Evolutionary conservation across 1,140 invertebrate species (phyloP).

Genomic region (Drosophila ercepeae): DNA sequence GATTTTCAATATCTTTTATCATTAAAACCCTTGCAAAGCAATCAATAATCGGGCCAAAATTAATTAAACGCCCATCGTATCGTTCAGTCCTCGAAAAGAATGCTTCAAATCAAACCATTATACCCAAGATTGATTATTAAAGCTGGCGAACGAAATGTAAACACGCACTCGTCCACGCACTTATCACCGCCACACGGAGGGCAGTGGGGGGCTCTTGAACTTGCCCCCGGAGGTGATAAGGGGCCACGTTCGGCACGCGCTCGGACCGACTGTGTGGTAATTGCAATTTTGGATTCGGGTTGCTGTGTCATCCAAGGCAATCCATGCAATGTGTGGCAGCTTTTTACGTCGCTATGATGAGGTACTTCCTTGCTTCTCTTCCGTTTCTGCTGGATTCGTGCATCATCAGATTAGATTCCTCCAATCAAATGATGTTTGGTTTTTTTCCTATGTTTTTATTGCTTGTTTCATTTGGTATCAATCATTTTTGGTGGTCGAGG

Average conservation of each 20-base stretch:
- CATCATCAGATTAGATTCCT: constrained; percentile 52
- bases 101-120: constrained; percentile 7
- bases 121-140: constrained; percentile 24
- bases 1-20: constrained; percentile 50
- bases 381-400: constrained; percentile 6
- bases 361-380: neutral
- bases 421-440: constrained; percentile 22
- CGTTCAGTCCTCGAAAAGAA: constrained; percentile 8
- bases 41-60: constrained; percentile 31
- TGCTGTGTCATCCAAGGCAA: constrained; percentile 25
- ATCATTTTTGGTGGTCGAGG: constrained; percentile 34
- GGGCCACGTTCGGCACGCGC: constrained; percentile 43
- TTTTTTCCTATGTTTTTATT: constrained; percentile 35
- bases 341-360: neutral
- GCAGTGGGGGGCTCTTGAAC: constrained; percentile 45
- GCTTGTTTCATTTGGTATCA: constrained; percentile 14
- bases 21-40: constrained; percentile 5
- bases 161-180: constrained; percentile 50
- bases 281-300: constrained; percentile 32
- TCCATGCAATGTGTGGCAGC: constrained; percentile 5
- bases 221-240: constrained; percentile 56
- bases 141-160: constrained; percentile 31
- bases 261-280: constrained; percentile 22
- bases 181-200: constrained; percentile 11
- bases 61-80: constrained; percentile 29